Percentiles rank a stretch among this genome's conserved stretches.
phyloP scores from a whole-genome alignment of 2,888 invertebrate genomes.

The Lasioglossum villosulum region DNA sequence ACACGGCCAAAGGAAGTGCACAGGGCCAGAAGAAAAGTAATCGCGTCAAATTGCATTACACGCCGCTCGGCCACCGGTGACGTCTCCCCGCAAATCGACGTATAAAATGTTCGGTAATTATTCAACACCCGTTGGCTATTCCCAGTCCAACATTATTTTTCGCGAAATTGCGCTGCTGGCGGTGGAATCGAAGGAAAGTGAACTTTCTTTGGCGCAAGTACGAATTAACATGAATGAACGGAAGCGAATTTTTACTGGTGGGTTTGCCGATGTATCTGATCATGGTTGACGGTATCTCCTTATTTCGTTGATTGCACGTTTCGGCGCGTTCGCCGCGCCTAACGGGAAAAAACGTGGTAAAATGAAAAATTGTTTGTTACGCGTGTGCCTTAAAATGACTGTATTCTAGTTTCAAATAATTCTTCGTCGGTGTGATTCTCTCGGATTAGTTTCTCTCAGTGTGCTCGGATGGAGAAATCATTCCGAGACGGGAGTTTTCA shows the following conservation, averaged over 20 bases:
- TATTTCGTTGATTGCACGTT: background rate
- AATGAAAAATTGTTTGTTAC: background rate
- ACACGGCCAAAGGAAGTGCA: conserved; percentile 28
- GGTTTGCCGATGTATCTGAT: background rate
- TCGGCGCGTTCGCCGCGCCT: background rate
- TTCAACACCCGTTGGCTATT: background rate
- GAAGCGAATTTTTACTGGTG: background rate
- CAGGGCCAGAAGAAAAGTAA: conserved; percentile 53
- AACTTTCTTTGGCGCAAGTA: background rate
- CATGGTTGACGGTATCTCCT: background rate
- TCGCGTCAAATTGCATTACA: conserved; percentile 71
- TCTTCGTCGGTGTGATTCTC: background rate
- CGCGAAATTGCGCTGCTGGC: background rate
- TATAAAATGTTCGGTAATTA: conserved; percentile 67
- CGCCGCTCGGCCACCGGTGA: conserved; percentile 39
- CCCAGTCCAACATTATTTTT: background rate
- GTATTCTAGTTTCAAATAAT: background rate
- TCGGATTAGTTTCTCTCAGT: background rate
- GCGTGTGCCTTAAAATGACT: background rate
- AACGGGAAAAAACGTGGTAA: no score
- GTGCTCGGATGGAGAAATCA: background rate
- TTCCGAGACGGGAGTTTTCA: background rate
- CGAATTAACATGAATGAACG: background rate
- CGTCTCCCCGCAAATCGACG: conserved; percentile 2
- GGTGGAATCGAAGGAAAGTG: background rate